These are phyloP conservation scores for Colletes latitarsis DNA, from an alignment of 1,140 invertebrate species.

Conservation along the genomic window DNA sequence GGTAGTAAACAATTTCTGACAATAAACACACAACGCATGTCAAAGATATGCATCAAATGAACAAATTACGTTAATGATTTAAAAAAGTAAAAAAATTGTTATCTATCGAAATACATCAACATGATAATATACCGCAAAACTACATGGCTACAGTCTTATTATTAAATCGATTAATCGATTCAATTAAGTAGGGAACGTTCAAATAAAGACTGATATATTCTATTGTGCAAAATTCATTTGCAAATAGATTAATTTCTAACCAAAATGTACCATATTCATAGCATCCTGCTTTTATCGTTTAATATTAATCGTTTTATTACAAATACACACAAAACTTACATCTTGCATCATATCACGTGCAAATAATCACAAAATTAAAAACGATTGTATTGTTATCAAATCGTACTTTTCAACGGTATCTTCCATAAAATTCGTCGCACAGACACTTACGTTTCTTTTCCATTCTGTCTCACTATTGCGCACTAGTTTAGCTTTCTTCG, in stretches of 20 bases:
- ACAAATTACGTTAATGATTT: no score
- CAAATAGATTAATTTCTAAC: neutral
- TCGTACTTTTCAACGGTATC: neutral
- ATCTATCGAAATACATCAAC: no score
- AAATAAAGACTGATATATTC: neutral
- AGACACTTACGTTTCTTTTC: neutral
- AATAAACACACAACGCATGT: no score
- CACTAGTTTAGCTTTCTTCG: neutral
- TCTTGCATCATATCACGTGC: neutral
- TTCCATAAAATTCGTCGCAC: neutral
- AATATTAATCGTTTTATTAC: neutral
- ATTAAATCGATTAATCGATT: no score
- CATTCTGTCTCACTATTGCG: neutral
- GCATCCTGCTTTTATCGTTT: neutral
- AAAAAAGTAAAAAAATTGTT: no score
- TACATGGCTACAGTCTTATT: no score
- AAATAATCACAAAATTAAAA: slow-evolving; percentile 2
- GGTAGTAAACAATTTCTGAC: no score
- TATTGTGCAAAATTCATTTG: neutral
- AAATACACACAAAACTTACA: neutral
- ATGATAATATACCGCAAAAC: no score
- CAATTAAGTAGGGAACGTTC: no score
- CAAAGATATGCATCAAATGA: no score
- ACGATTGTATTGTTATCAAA: slow-evolving; percentile 6
- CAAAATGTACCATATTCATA: neutral